Base-by-base conservation (phyloP, 2,113 vertebrate genomes). In the Centropus unirufus region DNA sequence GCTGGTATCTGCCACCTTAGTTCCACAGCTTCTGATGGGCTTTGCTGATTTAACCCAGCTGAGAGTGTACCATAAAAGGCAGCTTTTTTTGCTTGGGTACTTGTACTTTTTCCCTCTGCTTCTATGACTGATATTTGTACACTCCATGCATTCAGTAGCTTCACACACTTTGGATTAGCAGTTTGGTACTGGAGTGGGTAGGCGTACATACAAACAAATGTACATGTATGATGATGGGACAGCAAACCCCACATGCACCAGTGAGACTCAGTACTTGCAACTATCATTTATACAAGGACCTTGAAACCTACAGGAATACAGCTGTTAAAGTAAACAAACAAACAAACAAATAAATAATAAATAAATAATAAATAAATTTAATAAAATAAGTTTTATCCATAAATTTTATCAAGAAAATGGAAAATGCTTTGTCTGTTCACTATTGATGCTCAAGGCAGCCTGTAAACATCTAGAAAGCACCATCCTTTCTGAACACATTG, bases 191-290 rank as follows among this genome's bases (percentile, higher is more conserved):
- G 0, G 14, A 39, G 17, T 3, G 14, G n/a, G 42, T 8, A 15
- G 24, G 6, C 29, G 5, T 3, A 21, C 29, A 42, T 21, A 57
- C 54, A 57, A 57, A 57, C 29, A 57, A 32, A 36, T 5, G 36
- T 17, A 49, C 1, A 2, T 0, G 0, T 22, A 39, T 7, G 36
- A 10, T 2, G 5, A 15, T 12, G 20, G 29, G 58, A 66, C 24
- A 32, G 24, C 47, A 76, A 66, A 67, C 2, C 40, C 40, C 44
- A 11, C 26, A 7, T 2, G 0, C 5, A n/a, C 49, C 17, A 4
- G 12, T 4, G n/a, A 34, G 24, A 29, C 9, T 8, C 74, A 44
- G 40, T 1, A 49, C 30, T 26, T 59, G 20, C 64, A 83, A 68
- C 54, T 29, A 21, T 8, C 32, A 62, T 81, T 61, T 59, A 15